Base-by-base conservation (phyloP, 2,797 vertebrate genomes). In the Argya squamiceps region DNA sequence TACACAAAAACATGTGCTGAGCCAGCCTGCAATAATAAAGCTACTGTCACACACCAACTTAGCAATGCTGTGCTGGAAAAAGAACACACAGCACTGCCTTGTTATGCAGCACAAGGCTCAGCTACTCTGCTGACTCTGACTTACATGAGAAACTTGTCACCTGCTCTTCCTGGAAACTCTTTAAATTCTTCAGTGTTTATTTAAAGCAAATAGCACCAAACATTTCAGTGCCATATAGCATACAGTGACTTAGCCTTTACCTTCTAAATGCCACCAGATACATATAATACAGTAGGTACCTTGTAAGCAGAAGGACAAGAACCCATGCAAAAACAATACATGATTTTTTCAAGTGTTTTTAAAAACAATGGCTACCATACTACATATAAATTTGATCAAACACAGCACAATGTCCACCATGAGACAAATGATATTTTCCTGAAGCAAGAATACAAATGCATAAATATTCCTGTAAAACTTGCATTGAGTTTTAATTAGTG, bases 1-100 rank as follows among this genome's bases (percentile, higher is more conserved):
- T 68, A 56, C 55, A 62, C 36, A 89, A 50, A 62, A 68, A 34
- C 0, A 0, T 3, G 19, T 1, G 0, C 80, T 60, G 67, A 69
- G 55, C 41, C 63, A 82, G 63, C n/a, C 41, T 56, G 34, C 77
- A 90, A 63, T 27, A 92, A 83, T 15, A 44, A 55, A 14, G 67
- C 70, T 11, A 69, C 67, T 75, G 90, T 87, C 88, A 90, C 52
- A 52, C 17, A 79, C 34, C 74, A 47, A 56, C 41, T 67, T 21
- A 32, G 85, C 58, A 92, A 73, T 29, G 29, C 80, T 41, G 59
- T 5, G 58, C 92, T 89, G 77, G 62, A 86, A 95, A 90, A 81
- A 83, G 78, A 91, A 83, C 65, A 76, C 14, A 75, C 62, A 95
- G 67, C 83, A 27, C 52, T 68, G 86, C 78, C 86, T 88, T 71